Percentiles rank a stretch among this genome's conserved stretches.
phyloP scores from a whole-genome alignment of 2,888 invertebrate species.

The Harmothoe impar region DNA sequence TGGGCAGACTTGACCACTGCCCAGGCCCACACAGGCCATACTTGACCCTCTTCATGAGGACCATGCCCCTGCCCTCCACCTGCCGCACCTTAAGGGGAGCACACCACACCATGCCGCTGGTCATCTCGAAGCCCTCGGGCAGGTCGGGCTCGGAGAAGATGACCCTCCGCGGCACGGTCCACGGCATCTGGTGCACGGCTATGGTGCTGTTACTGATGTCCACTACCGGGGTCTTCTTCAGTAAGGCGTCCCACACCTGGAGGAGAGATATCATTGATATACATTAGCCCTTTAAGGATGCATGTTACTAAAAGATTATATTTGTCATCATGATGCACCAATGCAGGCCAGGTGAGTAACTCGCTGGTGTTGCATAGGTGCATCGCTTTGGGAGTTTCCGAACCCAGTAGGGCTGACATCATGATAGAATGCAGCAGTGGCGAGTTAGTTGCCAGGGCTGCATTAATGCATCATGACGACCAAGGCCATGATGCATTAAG shows the following conservation, averaged over 20 bases:
- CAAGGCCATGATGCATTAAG: too few species aligned
- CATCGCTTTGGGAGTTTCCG: too few species aligned
- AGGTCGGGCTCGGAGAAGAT: constrained; percentile 20
- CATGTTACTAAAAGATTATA: too few species aligned
- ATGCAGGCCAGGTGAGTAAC: too few species aligned
- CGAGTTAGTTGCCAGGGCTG: too few species aligned
- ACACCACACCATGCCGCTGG: constrained; percentile 39
- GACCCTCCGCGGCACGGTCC: background rate
- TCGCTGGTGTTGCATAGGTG: too few species aligned
- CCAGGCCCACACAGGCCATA: constrained; percentile 53
- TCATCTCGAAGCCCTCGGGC: constrained; percentile 2
- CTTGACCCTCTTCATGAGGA: constrained; percentile 28
- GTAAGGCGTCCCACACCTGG: constrained; percentile 2
- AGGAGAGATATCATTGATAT: background rate
- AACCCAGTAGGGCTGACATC: too few species aligned
- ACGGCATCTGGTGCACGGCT: constrained; percentile 37
- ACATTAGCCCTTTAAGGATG: too few species aligned
- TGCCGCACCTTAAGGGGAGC: background rate
- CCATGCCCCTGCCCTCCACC: background rate
- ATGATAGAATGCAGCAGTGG: too few species aligned
- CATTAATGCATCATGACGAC: too few species aligned
- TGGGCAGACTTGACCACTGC: constrained; percentile 7
- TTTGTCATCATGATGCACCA: too few species aligned
- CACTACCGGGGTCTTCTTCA: background rate
- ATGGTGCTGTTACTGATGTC: constrained; percentile 35